Evolutionary conservation across 2,797 vertebrate genomes (phyloP), one percentile per base, ranked within the genome.

Genomic region (Rhinoraja longicauda): DNA sequence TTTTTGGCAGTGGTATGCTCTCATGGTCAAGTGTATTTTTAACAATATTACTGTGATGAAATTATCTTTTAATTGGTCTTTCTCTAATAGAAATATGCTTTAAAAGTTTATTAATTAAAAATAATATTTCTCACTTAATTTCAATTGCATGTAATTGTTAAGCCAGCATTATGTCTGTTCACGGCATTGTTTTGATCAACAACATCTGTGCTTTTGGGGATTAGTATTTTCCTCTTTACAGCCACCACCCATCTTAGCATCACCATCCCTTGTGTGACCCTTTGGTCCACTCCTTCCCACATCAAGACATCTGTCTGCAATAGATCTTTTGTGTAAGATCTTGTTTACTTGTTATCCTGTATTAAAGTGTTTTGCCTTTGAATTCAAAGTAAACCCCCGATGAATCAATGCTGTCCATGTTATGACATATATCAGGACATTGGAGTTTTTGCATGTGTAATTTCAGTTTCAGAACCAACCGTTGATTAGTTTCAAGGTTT

Each of bases 141-240:
- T 91, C 91, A 91, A 91, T 91, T 62, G 39, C 67, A 4, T 90
- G 62, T 72, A 73, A 19, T 92, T 64, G 36, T 91, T 91, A 72
- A 92, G 26, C 67, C 39, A 29, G 70, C 12, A 92, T 53, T 26
- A 92, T 73, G 70, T 57, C 84, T 92, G 90, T 13, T 92, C 26
- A 73, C 21, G 29, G 90, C 72, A 73, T 75, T 92, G 72, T 19
- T 90, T 45, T 70, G 39, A 9, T 73, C 67, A 92, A 75, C 90
- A 73, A 45, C 90, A 92, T 73, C 70, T 91, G 90, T 92, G 26
- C 70, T 45, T 72, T 92, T 67, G 36, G 67, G 45, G 70, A 75
- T 92, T 92, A 73, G 67, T 39, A 3, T 17, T 88, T 88, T 62
- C 17, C 26, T 26, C 62, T 24, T 15, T 21, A 19, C 13, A 64